Conservation (phyloP, 2,113 vertebrate species). For the Hylia prasina region DNA sequence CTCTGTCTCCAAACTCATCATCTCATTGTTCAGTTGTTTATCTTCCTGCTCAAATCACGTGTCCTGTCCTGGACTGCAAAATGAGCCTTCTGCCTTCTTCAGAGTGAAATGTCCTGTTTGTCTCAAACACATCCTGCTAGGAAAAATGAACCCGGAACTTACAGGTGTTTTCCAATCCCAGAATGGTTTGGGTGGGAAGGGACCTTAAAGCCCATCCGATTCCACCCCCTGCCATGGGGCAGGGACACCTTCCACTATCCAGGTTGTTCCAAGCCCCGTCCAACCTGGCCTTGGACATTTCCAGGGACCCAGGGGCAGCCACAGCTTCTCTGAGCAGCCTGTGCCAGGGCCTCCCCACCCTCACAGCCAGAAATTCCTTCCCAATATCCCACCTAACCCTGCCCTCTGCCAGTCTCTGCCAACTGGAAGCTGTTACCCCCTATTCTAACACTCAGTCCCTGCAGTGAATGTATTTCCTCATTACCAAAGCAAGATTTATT, state of each 20-base stretch:
- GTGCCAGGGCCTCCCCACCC: fast-evolving
- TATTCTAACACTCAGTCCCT: not conserved
- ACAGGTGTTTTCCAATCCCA: not conserved
- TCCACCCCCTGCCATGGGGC: not conserved
- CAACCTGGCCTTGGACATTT: fast-evolving
- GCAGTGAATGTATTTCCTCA: not conserved
- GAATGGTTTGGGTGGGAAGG: not conserved
- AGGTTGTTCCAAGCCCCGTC: fast-evolving
- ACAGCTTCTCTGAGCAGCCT: not conserved
- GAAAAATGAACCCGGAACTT: not conserved
- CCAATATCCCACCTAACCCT: not conserved
- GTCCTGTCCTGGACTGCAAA: not conserved
- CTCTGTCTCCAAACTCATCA: not conserved
- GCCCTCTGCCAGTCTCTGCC: not conserved
- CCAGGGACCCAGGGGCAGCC: not conserved
- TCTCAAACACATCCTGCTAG: not conserved
- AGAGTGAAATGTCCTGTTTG: not conserved
- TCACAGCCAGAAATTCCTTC: not conserved
- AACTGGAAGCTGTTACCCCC: fast-evolving
- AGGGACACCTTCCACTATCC: fast-evolving
- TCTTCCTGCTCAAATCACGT: not conserved
- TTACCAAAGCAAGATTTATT: not conserved
- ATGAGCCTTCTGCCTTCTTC: not conserved
- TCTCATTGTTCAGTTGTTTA: not conserved
- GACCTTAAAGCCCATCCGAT: not conserved